These are phyloP conservation scores for Drosophila paulistorum DNA, from an alignment of 1,140 invertebrate genomes.

Conservation along the genomic window DNA sequence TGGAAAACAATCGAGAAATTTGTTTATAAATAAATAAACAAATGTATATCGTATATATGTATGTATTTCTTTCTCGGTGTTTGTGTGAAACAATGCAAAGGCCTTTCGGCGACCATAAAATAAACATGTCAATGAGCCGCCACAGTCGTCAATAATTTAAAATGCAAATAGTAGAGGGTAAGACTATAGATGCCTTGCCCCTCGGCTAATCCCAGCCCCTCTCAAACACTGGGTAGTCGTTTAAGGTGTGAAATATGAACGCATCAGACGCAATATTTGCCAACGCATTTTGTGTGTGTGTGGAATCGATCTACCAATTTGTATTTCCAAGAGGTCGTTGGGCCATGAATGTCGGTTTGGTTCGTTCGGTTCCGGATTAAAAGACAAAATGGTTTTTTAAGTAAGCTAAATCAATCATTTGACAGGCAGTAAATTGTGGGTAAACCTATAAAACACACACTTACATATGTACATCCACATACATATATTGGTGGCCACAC, in stretches of 20 bases:
- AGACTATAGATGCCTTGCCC: constrained; percentile 38
- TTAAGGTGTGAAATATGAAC: constrained; percentile 79
- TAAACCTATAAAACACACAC: too few relatives aligned
- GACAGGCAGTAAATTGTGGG: constrained; percentile 62
- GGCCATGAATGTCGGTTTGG: too few relatives aligned
- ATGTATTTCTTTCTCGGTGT: background rate
- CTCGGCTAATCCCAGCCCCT: background rate
- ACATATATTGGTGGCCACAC: constrained; percentile 38
- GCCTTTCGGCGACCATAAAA: constrained; percentile 60
- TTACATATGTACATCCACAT: background rate
- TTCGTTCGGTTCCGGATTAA: constrained; percentile 56
- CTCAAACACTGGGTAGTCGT: constrained; percentile 48
- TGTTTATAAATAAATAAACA: constrained; percentile 54
- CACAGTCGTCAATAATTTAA: constrained; percentile 66
- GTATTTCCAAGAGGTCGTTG: constrained; percentile 33
- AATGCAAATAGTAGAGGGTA: constrained; percentile 69
- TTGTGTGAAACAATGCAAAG: constrained; percentile 59
- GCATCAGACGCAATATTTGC: constrained; percentile 54
- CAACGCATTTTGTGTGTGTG: constrained; percentile 51
- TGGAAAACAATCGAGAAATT: constrained; percentile 67
- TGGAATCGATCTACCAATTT: constrained; percentile 61
- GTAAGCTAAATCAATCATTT: constrained; percentile 78
- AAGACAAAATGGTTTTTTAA: constrained; percentile 72
- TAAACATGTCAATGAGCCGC: constrained; percentile 74
- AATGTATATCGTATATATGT: constrained; percentile 50